A percentile compares a stretch with the other conserved stretches of the same genome.
Evolutionary conservation across 1,140 invertebrate species (phyloP).

Genomic region (Theocolax elegans): DNA sequence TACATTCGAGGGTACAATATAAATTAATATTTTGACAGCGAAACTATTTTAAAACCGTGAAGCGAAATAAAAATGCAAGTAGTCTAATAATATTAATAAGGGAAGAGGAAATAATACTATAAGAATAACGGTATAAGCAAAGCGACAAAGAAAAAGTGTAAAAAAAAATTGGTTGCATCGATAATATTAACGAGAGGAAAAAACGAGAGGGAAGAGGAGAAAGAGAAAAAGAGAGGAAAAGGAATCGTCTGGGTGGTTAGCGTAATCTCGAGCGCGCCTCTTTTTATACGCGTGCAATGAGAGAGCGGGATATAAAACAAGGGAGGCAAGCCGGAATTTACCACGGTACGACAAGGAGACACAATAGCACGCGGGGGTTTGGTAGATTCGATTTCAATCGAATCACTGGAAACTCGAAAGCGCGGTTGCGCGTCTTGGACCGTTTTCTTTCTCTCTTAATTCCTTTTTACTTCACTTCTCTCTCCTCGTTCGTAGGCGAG

Average conservation of each 20-base stretch:
- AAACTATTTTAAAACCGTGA: too few relatives aligned
- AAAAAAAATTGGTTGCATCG: too few relatives aligned
- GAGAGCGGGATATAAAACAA: not conserved
- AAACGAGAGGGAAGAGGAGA: not conserved
- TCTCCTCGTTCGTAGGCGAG: not conserved
- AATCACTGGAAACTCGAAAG: conserved; percentile 8
- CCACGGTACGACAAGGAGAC: not conserved
- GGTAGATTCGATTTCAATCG: conserved; percentile 22
- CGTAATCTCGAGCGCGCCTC: not conserved
- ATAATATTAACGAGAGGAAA: not conserved
- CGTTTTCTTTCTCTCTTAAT: conserved; percentile 18
- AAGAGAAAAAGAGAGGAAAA: not conserved
- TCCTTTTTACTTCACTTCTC: not conserved
- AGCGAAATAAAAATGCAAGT: too few relatives aligned
- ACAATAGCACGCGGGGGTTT: not conserved
- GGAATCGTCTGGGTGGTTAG: not conserved
- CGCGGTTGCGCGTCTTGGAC: not conserved
- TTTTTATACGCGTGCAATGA: not conserved
- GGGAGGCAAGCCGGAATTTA: not conserved
- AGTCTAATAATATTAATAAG: too few relatives aligned
- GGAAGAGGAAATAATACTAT: too few relatives aligned
- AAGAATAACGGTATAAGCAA: too few relatives aligned
- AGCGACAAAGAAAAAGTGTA: not conserved
- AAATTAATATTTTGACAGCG: too few relatives aligned
- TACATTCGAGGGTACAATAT: too few relatives aligned